Base-by-base conservation (phyloP, 2,113 vertebrate species). In the Stictonetta naevosa region DNA sequence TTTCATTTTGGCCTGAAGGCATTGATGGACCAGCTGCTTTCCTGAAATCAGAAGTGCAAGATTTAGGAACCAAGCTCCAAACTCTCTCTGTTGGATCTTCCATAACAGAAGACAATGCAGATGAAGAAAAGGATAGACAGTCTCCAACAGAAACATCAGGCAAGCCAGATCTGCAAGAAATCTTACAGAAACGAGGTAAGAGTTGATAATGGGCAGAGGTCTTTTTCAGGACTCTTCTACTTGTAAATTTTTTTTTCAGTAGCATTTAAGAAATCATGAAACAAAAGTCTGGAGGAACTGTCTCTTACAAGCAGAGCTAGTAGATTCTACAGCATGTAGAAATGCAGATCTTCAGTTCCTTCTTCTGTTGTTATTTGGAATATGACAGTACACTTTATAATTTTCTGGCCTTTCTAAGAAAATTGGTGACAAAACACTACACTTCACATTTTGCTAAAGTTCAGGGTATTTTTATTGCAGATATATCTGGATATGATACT, bases 1-100 rank as follows among this genome's bases (percentile, higher is more conserved):
- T 73, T 94, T 91, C 17, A 26, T 90, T 79, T 72, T 77, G 52
- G 26, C 16, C 55, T 80, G 38, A 81, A 99, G 99, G 99, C 69
- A 99, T 99, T 42, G 99, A 99, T 42, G 99, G 99, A 18, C 99
- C 99, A 13, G 99, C 98, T 71, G 98, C 98, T 16, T 98, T 98
- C 85, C 91, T 99, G 83, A 98, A 97, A 78, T 93, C 98, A 10
- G 99, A 99, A 62, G 76, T 97, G 52, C 97, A 98, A 11, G 98
- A 99, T 81, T 55, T 97, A 66, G 98, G 97, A 50, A 96, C 79
- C 53, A 98, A 98, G 90, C 94, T 98, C 67, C 98, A 98, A 22
- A 97, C 98, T 62, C 96, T 98, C 16, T 98, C 98, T 8, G 97
- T 98, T 66, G 98, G 97, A 93, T 98, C 98, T 90, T 94, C 97